These are phyloP conservation scores for Chrysemys picta DNA, from an alignment of 2,113 vertebrate species.

Conservation along the genomic window DNA sequence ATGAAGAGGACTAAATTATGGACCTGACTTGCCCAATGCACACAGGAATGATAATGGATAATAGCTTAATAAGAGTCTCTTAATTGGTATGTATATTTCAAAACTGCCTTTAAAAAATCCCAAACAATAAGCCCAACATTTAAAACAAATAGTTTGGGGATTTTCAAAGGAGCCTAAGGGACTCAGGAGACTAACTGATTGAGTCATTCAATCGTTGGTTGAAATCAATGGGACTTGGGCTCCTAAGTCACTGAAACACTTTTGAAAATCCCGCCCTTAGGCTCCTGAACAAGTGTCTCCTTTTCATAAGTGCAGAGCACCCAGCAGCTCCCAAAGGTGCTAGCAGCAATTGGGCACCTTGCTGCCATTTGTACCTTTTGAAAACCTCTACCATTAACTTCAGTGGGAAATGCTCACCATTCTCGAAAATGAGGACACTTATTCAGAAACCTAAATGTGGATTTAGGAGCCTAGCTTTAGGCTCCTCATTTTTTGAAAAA, in stretches of 20 bases:
- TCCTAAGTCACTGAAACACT: neutral
- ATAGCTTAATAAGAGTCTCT: neutral
- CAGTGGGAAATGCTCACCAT: neutral
- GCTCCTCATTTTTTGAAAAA: neutral
- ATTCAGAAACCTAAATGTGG: neutral
- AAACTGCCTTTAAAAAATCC: fast-evolving
- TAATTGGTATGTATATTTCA: neutral
- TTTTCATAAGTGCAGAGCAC: neutral
- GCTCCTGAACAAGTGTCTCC: neutral
- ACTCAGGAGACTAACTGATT: neutral
- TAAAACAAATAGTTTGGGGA: neutral
- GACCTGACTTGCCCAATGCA: neutral
- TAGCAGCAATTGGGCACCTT: neutral
- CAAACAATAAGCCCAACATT: neutral
- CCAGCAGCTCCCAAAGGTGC: neutral
- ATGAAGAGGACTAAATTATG: neutral
- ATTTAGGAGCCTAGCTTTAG: neutral
- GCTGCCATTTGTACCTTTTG: neutral
- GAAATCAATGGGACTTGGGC: neutral
- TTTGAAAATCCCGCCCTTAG: neutral
- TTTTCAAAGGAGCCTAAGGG: neutral
- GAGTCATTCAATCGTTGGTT: neutral
- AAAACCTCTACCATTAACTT: neutral
- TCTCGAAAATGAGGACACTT: neutral
- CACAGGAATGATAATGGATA: neutral